Evolutionary conservation across 2,888 invertebrate species (phyloP), one percentile per base, ranked within the genome.

Genomic region (Hydraecia micacea): DNA sequence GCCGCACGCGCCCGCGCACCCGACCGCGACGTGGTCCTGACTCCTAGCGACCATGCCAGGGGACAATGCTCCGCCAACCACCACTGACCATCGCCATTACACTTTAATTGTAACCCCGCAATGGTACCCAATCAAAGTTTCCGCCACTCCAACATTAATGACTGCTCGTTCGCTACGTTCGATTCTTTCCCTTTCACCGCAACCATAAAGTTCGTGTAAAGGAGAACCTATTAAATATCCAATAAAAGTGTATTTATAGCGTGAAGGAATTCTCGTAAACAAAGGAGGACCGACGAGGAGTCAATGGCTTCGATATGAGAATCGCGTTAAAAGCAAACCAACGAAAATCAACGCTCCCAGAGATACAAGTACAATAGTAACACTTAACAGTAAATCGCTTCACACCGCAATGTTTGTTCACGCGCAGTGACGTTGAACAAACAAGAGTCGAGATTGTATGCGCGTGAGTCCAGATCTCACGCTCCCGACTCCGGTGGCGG

Each of bases 1-100:
- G 84, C 93, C 92, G 91, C 89, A 72, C 82, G 87, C 90, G 93
- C 92, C 88, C 90, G 92, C 90, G 94, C 93, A 93, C 81, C 92
- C 92, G 91, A 93, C 93, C 94, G 93, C 92, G 90, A 91, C 93
- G 90, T 91, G 91, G 91, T 95, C 95, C 95, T 94, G 91, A 90
- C 91, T 92, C 91, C 92, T 92, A 89, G 86, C 83, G 83, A 72
- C 77, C 78, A 77, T 63, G 49, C 67, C 68, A 84, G 90, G 85
- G 94, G 93, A 94, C 94, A 95, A 93, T 94, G 95, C 93, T 91
- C 94, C 90, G 89, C 83, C 83, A 86, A 87, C 83, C 87, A 86
- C 79, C 77, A 81, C 84, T 83, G 85, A 84, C 86, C 88, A 88
- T 84, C 84, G 83, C 83, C 86, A 85, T 81, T 86, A 81, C 73